Conservation (phyloP, 2,888 invertebrate species). For the Steinernema hermaphroditum region DNA sequence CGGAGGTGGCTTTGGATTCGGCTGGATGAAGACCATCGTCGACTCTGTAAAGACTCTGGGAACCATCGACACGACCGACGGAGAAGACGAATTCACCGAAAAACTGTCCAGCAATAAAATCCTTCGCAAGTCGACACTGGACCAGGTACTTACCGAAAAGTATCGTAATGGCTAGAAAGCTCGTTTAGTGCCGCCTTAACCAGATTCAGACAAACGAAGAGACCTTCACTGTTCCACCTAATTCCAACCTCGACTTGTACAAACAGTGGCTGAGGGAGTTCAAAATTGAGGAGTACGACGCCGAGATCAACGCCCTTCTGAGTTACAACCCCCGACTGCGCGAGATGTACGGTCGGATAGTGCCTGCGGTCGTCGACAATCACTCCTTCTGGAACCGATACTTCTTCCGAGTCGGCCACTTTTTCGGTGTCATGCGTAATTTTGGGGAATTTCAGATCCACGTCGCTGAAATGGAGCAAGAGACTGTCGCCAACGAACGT, state of each 20-base stretch:
- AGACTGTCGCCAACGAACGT: constrained; percentile 41
- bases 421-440: constrained; percentile 35
- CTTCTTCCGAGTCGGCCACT: constrained; percentile 77
- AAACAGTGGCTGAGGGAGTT: constrained; percentile 48
- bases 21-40: constrained; percentile 58
- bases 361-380: constrained; percentile 72
- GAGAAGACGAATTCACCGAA: constrained; percentile 59
- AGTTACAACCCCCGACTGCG: constrained; percentile 73
- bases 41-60: constrained; percentile 59
- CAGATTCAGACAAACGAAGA: constrained; percentile 52
- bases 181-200: constrained; percentile 43
- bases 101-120: constrained; percentile 44
- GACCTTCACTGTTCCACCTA: constrained; percentile 50
- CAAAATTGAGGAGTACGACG: constrained; percentile 58
- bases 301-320: constrained; percentile 72
- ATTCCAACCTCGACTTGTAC: constrained; percentile 42
- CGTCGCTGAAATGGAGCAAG: constrained; percentile 56
- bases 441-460: constrained; percentile 11
- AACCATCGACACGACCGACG: constrained; percentile 61
- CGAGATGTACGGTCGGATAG: constrained; percentile 74
- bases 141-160: constrained; percentile 42
- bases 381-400: constrained; percentile 82
- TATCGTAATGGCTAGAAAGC: too few species aligned
- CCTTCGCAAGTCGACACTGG: constrained; percentile 47
- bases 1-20: constrained; percentile 42